Conservation (phyloP, 1,140 invertebrate genomes). For the Nephila pilipes region DNA sequence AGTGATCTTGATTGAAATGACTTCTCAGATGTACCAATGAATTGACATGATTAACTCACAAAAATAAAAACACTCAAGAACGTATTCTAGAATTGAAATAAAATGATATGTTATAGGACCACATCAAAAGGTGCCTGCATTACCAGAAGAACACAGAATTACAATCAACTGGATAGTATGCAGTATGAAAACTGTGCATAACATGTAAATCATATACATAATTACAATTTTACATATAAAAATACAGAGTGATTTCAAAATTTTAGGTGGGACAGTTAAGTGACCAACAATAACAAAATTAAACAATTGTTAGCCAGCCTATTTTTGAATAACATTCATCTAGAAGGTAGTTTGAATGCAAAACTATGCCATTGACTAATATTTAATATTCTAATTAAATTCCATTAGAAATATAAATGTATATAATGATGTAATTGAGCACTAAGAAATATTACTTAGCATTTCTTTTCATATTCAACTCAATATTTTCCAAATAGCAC, state of each 20-base stretch:
- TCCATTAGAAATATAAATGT: slow-evolving; percentile 16
- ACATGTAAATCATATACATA: slow-evolving; percentile 27
- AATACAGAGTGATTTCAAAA: not conserved
- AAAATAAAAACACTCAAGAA: not conserved
- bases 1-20: not conserved
- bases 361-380: not conserved
- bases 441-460: not conserved
- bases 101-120: slow-evolving; percentile 20
- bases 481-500: slow-evolving; percentile 27
- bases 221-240: not conserved
- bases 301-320: not conserved
- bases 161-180: not conserved
- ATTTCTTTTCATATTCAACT: not conserved
- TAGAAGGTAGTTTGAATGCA: not conserved
- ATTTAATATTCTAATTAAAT: not conserved
- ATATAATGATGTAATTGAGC: slow-evolving; percentile 20
- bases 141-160: not conserved
- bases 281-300: not conserved
- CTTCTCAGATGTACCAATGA: not conserved
- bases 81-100: not conserved
- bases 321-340: not conserved
- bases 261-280: slow-evolving; percentile 4
- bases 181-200: slow-evolving; percentile 10
- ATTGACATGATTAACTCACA: not conserved
- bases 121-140: not conserved